phyloP scores from a whole-genome alignment of 2,113 vertebrate genomes.

The Gambusia holbrooki region DNA sequence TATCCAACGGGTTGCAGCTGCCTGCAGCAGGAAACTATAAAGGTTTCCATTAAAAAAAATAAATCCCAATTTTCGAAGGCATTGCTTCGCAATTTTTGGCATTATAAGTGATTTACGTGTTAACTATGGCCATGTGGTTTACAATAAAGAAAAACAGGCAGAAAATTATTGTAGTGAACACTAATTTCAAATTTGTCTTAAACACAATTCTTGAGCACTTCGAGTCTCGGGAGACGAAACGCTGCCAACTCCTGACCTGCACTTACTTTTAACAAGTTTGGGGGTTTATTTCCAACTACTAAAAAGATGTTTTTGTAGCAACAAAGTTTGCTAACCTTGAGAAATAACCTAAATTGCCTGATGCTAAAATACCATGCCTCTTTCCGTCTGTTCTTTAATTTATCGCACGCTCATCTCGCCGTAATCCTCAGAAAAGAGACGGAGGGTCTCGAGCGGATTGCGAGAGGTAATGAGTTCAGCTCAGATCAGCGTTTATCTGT shows the following conservation, averaged over 20 bases:
- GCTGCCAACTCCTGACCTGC: background rate
- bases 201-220: background rate
- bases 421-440: slow-evolving; percentile 1
- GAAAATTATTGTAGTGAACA: too few species aligned
- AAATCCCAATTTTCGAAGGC: too few species aligned
- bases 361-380: background rate
- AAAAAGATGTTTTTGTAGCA: too few species aligned
- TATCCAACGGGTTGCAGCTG: too few species aligned
- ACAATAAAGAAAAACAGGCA: too few species aligned
- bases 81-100: too few species aligned
- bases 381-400: background rate
- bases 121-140: too few species aligned
- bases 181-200: background rate
- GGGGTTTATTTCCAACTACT: background rate
- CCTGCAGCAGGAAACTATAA: too few species aligned
- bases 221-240: too few species aligned
- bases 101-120: too few species aligned
- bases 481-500: slow-evolving; percentile 49
- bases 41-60: too few species aligned
- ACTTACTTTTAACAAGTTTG: background rate
- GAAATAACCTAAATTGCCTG: background rate
- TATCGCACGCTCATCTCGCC: background rate
- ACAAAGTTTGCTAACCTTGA: background rate
- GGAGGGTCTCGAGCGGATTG: slow-evolving; percentile 36
- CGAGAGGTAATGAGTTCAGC: slow-evolving; percentile 54